Evolutionary conservation across 1,140 invertebrate genomes (phyloP).

Genomic region (Oscheius sp.): DNA sequence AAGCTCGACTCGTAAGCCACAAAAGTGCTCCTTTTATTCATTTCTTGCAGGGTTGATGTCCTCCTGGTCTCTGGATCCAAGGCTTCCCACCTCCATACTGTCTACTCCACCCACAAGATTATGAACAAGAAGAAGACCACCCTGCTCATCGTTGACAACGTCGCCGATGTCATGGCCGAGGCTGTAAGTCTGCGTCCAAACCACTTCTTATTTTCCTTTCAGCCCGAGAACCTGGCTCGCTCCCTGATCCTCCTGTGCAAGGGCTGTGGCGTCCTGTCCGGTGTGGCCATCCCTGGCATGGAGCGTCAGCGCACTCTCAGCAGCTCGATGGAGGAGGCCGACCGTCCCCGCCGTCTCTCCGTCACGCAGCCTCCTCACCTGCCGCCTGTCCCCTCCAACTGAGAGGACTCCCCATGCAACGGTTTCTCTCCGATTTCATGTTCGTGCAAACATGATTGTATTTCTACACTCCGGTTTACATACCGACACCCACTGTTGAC

Average conservation of each 20-base stretch:
- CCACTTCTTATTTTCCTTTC: conserved; percentile 34
- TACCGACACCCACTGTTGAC: too few species aligned
- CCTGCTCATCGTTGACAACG: conserved; percentile 76
- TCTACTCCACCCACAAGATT: conserved; percentile 72
- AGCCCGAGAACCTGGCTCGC: conserved; percentile 60
- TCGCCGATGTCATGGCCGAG: conserved; percentile 77
- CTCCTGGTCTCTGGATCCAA: conserved; percentile 78
- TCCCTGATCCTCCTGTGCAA: conserved; percentile 60
- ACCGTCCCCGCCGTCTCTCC: conserved; percentile 57
- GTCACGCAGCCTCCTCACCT: conserved; percentile 47
- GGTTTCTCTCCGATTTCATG: not conserved
- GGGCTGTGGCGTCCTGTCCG: conserved; percentile 58
- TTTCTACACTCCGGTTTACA: too few species aligned
- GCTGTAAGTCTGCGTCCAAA: conserved; percentile 67
- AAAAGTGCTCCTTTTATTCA: not conserved
- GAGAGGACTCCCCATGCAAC: not conserved
- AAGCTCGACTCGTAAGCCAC: conserved; percentile 55
- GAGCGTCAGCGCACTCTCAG: conserved; percentile 58
- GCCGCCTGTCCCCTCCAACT: conserved; percentile 28
- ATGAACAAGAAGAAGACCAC: conserved; percentile 78
- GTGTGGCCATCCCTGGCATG: conserved; percentile 60
- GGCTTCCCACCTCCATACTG: conserved; percentile 75
- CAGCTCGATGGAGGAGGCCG: conserved; percentile 61
- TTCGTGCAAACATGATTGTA: too few species aligned
- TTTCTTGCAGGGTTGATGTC: conserved; percentile 71